Percentiles rank a stretch among this genome's conserved stretches.
phyloP scores from a whole-genome alignment of 2,888 invertebrate genomes.

The Terebella lapidaria region DNA sequence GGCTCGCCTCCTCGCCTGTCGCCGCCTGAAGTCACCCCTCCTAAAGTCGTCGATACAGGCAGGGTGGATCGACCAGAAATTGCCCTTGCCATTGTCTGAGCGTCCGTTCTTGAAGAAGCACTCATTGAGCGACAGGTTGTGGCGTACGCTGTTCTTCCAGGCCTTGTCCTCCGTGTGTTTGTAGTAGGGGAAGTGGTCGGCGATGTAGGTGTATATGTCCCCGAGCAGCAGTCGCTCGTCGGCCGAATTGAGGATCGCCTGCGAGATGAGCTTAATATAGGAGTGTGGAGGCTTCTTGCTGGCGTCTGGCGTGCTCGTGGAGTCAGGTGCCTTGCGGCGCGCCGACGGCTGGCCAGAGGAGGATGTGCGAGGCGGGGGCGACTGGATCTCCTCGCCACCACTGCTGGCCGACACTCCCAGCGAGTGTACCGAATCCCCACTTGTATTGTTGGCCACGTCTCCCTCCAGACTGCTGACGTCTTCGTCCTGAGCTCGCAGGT shows the following conservation, averaged over 20 bases:
- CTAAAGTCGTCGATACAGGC: constrained; percentile 17
- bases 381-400: constrained; percentile 5
- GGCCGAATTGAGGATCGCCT: constrained; percentile 43
- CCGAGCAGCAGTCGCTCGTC: constrained; percentile 42
- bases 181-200: constrained; percentile 43
- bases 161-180: constrained; percentile 37
- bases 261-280: constrained; percentile 36
- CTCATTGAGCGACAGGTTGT: constrained; percentile 48
- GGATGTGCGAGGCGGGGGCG: not conserved
- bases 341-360: too few relatives aligned
- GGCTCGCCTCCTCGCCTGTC: constrained; percentile 1
- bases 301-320: not conserved
- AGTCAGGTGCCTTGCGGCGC: not conserved
- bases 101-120: constrained; percentile 49
- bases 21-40: constrained; percentile 12
- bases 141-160: constrained; percentile 49
- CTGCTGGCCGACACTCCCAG: not conserved
- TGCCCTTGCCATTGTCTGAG: constrained; percentile 81
- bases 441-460: not conserved
- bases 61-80: constrained; percentile 69
- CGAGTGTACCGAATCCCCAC: not conserved
- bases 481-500: too few relatives aligned
- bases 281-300: not conserved
- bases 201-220: constrained; percentile 49
- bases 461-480: not conserved